These are phyloP conservation scores for Halichondria panicea DNA, from an alignment of 37 sponge, comb jelly and placozoan genomes.

Conservation along the genomic window DNA sequence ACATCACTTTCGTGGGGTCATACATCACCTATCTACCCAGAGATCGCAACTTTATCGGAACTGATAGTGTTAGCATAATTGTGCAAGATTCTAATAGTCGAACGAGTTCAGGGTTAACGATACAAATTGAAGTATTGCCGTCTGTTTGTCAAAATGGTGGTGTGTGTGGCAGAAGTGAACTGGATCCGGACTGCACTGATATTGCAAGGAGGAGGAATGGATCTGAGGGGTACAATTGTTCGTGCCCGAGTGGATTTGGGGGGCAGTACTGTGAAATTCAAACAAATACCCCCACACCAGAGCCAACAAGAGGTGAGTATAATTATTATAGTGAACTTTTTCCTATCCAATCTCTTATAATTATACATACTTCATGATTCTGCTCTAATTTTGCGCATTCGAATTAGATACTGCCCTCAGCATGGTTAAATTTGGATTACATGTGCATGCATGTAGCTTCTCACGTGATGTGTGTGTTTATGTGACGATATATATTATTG, in stretches of 20 bases:
- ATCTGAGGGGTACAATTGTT: conserved; percentile 53
- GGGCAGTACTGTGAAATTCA: conserved; percentile 64
- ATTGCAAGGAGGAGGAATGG: conserved; percentile 16
- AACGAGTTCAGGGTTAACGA: conserved; percentile 3
- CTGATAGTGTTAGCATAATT: conserved; percentile 34
- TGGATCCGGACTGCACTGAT: conserved; percentile 57
- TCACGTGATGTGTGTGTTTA: no score
- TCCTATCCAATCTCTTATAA: no score
- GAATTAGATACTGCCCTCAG: no score
- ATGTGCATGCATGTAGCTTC: no score
- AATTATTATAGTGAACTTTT: no score
- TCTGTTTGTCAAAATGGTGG: conserved; percentile 75
- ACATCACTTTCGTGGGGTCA: conserved; percentile 62
- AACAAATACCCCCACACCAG: not conserved
- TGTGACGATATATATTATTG: not conserved
- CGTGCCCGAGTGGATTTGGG: conserved; percentile 57
- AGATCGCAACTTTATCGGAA: conserved; percentile 34
- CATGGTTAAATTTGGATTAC: no score
- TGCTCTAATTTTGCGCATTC: no score
- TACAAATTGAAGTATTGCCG: conserved; percentile 53
- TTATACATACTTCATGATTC: no score
- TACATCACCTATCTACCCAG: conserved; percentile 67
- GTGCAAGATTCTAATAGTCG: conserved; percentile 24
- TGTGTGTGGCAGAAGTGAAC: conserved; percentile 61
- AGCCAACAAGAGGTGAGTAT: conserved; percentile 35